Evolutionary conservation across 2,888 invertebrate genomes (phyloP).

Genomic region (Aphidius colemani): DNA sequence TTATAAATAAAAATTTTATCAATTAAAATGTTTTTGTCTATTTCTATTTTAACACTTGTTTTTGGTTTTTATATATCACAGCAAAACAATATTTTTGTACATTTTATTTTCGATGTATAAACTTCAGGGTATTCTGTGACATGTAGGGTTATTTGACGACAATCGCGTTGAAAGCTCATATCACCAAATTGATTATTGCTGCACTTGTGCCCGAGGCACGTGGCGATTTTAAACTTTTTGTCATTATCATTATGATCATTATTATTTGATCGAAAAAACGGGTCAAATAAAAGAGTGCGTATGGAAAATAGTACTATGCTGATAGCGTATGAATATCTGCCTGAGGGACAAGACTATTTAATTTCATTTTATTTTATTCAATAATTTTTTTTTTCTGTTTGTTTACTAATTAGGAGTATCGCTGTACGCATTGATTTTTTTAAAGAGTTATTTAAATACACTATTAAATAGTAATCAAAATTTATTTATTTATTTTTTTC

Average conservation of each 20-base stretch:
- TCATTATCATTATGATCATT: neutral
- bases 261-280: conserved; percentile 4
- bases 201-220: conserved; percentile 13
- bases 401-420: neutral
- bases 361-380: conserved; percentile 20
- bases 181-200: conserved; percentile 9
- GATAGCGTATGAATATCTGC: conserved; percentile 40
- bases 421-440: too few relatives aligned
- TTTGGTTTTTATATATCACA: neutral
- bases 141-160: neutral
- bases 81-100: conserved; percentile 3
- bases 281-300: neutral
- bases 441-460: too few relatives aligned
- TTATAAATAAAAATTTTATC: neutral
- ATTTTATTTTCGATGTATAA: neutral
- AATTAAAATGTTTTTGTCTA: neutral
- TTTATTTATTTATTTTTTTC: too few relatives aligned
- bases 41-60: neutral
- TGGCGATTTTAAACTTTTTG: conserved; percentile 20
- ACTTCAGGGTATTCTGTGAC: neutral
- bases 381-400: conserved; percentile 19
- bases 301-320: neutral
- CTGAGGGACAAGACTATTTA: conserved; percentile 34
- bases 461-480: too few relatives aligned
- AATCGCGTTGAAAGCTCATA: conserved; percentile 11